A percentile compares a stretch with the other conserved stretches of the same genome.
Conservation (phyloP, 2,797 vertebrate species). For the Toxotes lorentzi region DNA sequence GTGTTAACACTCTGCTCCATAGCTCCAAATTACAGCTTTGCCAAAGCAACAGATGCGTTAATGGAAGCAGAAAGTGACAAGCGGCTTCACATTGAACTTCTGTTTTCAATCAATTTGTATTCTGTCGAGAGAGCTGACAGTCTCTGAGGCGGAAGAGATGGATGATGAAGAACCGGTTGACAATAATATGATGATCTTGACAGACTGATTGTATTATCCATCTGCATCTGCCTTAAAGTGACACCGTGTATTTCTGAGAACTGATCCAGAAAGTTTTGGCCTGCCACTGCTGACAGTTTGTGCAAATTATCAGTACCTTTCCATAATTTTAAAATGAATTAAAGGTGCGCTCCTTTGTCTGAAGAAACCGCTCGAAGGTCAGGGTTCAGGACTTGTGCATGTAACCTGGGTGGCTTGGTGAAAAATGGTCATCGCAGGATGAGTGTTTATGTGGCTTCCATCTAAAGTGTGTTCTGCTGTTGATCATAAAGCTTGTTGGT, state of each 20-base stretch:
- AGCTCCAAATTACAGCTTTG: constrained; percentile 13
- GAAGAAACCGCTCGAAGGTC: not conserved
- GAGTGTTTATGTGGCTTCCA: constrained; percentile 18
- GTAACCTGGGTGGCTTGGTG: not conserved
- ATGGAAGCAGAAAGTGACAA: constrained; percentile 7
- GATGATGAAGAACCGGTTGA: not conserved
- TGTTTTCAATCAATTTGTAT: not conserved
- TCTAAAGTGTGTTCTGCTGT: not conserved
- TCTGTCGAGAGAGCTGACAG: not conserved
- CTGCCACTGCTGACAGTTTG: not conserved
- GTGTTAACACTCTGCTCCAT: not conserved
- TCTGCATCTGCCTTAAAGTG: constrained; percentile 4
- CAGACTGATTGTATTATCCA: not conserved
- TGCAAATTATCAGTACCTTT: not conserved
- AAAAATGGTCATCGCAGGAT: not conserved
- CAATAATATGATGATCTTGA: constrained; percentile 2
- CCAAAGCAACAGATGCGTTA: constrained; percentile 6
- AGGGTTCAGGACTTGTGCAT: not conserved
- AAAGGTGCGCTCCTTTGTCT: not conserved
- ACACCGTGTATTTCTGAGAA: not conserved
- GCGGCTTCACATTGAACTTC: not conserved
- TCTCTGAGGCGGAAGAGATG: not conserved
- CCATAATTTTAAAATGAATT: not conserved
- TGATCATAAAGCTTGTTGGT: constrained; percentile 24
- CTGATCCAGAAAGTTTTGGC: not conserved